Percentiles rank a stretch among this genome's conserved stretches.
Conservation (phyloP, 2,888 invertebrate species). For the Parthenolecanium corni region DNA sequence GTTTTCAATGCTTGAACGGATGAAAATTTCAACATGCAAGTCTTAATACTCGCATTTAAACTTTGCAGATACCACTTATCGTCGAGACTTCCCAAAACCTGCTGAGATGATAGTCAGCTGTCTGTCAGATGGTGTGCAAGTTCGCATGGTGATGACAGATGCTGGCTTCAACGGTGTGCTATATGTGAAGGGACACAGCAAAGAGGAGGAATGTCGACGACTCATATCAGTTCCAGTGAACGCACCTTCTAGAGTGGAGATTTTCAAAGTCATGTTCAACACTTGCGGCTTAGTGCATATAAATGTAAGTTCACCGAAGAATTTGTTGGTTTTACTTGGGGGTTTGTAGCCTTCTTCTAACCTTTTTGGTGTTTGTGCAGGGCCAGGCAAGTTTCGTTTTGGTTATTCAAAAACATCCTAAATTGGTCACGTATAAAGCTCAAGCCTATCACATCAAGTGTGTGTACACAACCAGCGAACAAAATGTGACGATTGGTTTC, state of each 20-base stretch:
- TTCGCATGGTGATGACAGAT: slow-evolving; percentile 60
- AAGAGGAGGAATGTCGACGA: slow-evolving; percentile 77
- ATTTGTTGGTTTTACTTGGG: background rate
- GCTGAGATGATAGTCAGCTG: slow-evolving; percentile 81
- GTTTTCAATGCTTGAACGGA: background rate
- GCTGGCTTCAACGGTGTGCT: slow-evolving; percentile 78
- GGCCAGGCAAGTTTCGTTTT: slow-evolving; percentile 86
- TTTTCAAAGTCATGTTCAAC: slow-evolving; percentile 80
- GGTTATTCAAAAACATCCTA: slow-evolving; percentile 92
- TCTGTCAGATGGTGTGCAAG: slow-evolving; percentile 81
- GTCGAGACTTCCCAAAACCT: slow-evolving; percentile 65
- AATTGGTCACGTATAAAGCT: slow-evolving; percentile 84
- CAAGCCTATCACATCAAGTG: slow-evolving; percentile 95
- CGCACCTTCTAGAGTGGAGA: slow-evolving; percentile 53
- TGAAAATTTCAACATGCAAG: too few species aligned
- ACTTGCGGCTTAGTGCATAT: slow-evolving; percentile 83
- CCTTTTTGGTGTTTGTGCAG: slow-evolving; percentile 40
- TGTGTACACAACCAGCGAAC: slow-evolving; percentile 86
- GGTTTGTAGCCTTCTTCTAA: background rate
- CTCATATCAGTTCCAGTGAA: slow-evolving; percentile 65
- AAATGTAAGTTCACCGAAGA: slow-evolving; percentile 55
- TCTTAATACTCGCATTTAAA: too few species aligned
- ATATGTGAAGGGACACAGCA: slow-evolving; percentile 89
- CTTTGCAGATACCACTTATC: slow-evolving; percentile 42
- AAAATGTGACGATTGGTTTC: slow-evolving; percentile 82